Base-by-base conservation (phyloP, 2,888 invertebrate genomes). In the Gymnosoma rotundatum region DNA sequence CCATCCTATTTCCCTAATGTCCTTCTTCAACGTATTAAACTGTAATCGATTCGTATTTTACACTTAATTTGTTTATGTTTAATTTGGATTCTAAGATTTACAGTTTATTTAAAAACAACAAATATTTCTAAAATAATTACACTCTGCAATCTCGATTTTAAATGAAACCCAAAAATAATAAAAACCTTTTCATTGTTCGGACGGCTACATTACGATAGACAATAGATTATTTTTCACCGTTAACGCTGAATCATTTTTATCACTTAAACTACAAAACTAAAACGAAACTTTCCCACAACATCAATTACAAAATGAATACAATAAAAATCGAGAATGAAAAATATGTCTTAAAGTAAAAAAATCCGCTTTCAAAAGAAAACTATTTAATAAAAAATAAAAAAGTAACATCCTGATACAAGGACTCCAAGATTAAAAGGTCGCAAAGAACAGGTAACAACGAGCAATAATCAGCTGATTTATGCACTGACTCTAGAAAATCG, bases 401-500 rank as follows among this genome's bases (percentile, higher is more conserved):
- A 80, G 69, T 75, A 72, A 76, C 74, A 63, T 78, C 79, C 83
- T 76, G 42, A 48, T 32, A 42, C 18, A 74, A 70, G 80, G 73
- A 74, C 76, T 58, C 73, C 83, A 72, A 72, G 60, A 50, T 38
- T 72, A 36, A 61, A 60, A 72, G 60, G 63, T 63, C 38, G 50
- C 36, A 54, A 16, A 48, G 12, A 61, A 76, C 84, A 84, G 78
- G 81, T 84, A 83, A 38, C 54, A 52, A 64, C 56, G 50, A 50
- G 63, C 54, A 58, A 45, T 74, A 78, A 84, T 84, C 84, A 84
- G 84, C 84, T 84, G 84, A 84, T 84, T 84, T 84, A 81, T 66
- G 84, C 84, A 84, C 83, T 80, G 7, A 38, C 38, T 7, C 38
- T 69, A 70, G 21, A 52, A 74, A 74, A 20, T 48, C 21, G 20